phyloP scores from a whole-genome alignment of 2,113 vertebrate genomes.

The Apodemus sylvaticus region DNA sequence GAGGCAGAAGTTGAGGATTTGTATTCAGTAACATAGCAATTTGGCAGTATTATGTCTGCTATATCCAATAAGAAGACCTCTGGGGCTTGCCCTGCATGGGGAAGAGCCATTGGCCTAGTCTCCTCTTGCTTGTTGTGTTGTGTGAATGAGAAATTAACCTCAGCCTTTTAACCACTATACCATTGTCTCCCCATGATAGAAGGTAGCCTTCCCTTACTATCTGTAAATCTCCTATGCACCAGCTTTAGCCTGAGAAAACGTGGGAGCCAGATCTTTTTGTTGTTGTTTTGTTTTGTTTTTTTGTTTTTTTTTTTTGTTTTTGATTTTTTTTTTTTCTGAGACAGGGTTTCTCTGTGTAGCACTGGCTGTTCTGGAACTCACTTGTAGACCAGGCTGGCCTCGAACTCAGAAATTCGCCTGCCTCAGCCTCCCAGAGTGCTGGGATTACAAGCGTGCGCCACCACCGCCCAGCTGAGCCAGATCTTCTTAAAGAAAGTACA shows the following conservation, averaged over 20 bases:
- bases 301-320: no score
- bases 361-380: no score
- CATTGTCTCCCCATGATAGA: neutral
- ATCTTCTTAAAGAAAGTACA: neutral
- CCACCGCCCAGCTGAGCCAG: no score
- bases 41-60: neutral
- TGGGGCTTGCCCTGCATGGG: neutral
- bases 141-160: neutral
- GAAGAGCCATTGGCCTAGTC: neutral
- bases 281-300: no score
- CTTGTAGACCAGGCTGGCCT: no score
- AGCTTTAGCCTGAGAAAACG: neutral
- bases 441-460: no score
- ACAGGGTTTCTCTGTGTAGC: no score
- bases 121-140: neutral
- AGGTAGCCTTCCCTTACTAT: neutral
- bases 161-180: neutral
- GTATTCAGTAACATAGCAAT: neutral
- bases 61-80: neutral
- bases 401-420: no score
- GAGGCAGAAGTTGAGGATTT: neutral
- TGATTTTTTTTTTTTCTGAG: no score
- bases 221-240: neutral
- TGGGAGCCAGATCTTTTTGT: neutral
- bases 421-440: no score